Percentiles rank a stretch among this genome's conserved stretches.
Evolutionary conservation across 1,140 invertebrate species (phyloP).

Genomic region (Drosophila melanica): DNA sequence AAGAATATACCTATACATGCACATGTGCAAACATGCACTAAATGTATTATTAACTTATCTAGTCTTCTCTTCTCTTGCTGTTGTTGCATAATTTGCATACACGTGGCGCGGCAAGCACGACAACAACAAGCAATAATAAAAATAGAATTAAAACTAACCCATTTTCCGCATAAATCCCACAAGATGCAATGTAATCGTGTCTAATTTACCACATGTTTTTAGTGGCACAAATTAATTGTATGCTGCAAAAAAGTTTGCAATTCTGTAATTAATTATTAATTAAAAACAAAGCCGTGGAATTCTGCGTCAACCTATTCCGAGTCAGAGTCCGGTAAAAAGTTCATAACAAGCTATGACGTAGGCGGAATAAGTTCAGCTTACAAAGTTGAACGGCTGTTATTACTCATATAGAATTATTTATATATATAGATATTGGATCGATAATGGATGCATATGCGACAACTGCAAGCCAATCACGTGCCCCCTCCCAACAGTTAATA

Average conservation of each 20-base stretch:
- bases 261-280: slow-evolving; percentile 41
- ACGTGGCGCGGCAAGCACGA: slow-evolving; percentile 10
- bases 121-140: not conserved
- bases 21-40: not conserved
- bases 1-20: not conserved
- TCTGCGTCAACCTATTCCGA: slow-evolving; percentile 6
- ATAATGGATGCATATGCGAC: slow-evolving; percentile 10
- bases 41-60: too few relatives aligned
- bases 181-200: slow-evolving; percentile 6
- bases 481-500: slow-evolving; percentile 8
- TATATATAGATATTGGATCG: not conserved
- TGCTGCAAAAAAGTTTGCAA: slow-evolving; percentile 14
- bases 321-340: slow-evolving; percentile 13
- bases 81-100: slow-evolving; percentile 35
- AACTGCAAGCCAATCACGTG: slow-evolving; percentile 35
- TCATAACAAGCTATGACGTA: slow-evolving; percentile 30
- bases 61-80: not conserved
- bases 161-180: slow-evolving; percentile 13
- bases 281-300: slow-evolving; percentile 29
- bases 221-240: slow-evolving; percentile 16
- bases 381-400: not conserved
- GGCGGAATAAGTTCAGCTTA: not conserved
- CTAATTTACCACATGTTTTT: not conserved
- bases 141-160: slow-evolving; percentile 11
- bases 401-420: slow-evolving; percentile 17